phyloP scores from a whole-genome alignment of 2,888 invertebrate species.

The Germaria angustata region DNA sequence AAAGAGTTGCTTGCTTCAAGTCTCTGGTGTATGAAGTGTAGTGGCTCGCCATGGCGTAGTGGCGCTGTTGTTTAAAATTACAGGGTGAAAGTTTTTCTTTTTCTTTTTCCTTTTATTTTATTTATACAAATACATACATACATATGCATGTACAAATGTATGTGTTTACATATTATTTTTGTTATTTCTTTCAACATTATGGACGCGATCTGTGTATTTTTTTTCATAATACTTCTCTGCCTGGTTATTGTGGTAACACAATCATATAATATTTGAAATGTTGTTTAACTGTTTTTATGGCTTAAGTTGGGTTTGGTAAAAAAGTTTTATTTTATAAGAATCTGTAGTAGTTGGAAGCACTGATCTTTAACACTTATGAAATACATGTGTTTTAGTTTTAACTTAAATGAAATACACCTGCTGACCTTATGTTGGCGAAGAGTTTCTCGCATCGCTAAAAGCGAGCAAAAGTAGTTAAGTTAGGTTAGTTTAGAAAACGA shows the following conservation, averaged over 20 bases:
- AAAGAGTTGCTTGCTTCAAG: not conserved
- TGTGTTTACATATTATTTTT: not conserved
- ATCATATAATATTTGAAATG: constrained; percentile 33
- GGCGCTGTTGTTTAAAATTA: constrained; percentile 48
- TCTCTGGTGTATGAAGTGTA: not conserved
- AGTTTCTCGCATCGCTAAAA: too few species aligned
- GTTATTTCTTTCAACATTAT: constrained; percentile 7
- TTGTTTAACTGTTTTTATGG: constrained; percentile 33
- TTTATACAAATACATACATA: not conserved
- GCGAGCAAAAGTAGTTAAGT: too few species aligned
- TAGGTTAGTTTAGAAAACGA: too few species aligned
- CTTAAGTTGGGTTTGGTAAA: not conserved
- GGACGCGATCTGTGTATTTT: constrained; percentile 43
- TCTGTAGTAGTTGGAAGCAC: not conserved
- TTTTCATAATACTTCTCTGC: constrained; percentile 46
- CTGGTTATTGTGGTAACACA: constrained; percentile 18
- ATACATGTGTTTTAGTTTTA: too few species aligned
- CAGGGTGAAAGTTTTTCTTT: constrained; percentile 66
- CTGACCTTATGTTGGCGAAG: too few species aligned
- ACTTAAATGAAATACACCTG: too few species aligned
- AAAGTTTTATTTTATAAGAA: constrained; percentile 20
- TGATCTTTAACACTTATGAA: not conserved
- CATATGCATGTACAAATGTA: not conserved
- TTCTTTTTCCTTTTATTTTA: constrained; percentile 42
- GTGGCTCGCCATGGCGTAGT: too few species aligned